phyloP scores from a whole-genome alignment of 1,140 invertebrate genomes.

The Drosophila ohnishii region DNA sequence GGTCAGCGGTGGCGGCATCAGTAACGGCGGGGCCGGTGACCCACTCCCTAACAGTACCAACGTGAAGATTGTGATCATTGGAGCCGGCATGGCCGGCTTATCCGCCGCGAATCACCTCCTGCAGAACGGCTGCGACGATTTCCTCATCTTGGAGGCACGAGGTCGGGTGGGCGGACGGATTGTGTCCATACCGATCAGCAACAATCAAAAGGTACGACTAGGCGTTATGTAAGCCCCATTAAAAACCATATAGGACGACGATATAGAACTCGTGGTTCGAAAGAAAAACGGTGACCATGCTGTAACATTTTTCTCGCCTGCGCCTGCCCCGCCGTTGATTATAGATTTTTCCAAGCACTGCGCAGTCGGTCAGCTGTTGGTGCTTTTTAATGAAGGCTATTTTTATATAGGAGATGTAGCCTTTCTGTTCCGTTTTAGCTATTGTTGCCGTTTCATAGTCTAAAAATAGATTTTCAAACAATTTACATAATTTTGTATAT shows the following conservation, averaged over 20 bases:
- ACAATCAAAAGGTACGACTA: conserved; percentile 84
- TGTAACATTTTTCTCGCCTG: conserved; percentile 20
- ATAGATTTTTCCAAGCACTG: conserved; percentile 70
- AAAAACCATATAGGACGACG: background rate
- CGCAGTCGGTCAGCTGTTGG: conserved; percentile 31
- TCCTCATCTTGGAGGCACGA: conserved; percentile 91
- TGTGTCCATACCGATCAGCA: conserved; percentile 89
- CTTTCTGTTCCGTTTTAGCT: conserved; percentile 18
- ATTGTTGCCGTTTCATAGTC: background rate
- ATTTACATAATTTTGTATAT: background rate
- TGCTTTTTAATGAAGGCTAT: conserved; percentile 19
- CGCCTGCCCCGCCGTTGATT: conserved; percentile 34
- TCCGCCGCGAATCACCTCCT: conserved; percentile 92
- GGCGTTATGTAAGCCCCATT: conserved; percentile 57
- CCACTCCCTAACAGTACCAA: conserved; percentile 31
- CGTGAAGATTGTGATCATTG: conserved; percentile 91
- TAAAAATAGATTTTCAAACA: background rate
- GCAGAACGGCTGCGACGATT: conserved; percentile 91
- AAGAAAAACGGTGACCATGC: conserved; percentile 12
- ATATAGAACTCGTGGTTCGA: background rate
- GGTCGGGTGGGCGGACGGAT: conserved; percentile 92
- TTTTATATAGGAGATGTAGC: conserved; percentile 5
- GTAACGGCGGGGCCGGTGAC: conserved; percentile 12
- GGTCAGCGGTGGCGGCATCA: conserved; percentile 6
- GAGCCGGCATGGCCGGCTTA: conserved; percentile 93